These are phyloP conservation scores for Eucriotettix oculatus DNA, from an alignment of 2,888 invertebrate species.

Conservation along the genomic window DNA sequence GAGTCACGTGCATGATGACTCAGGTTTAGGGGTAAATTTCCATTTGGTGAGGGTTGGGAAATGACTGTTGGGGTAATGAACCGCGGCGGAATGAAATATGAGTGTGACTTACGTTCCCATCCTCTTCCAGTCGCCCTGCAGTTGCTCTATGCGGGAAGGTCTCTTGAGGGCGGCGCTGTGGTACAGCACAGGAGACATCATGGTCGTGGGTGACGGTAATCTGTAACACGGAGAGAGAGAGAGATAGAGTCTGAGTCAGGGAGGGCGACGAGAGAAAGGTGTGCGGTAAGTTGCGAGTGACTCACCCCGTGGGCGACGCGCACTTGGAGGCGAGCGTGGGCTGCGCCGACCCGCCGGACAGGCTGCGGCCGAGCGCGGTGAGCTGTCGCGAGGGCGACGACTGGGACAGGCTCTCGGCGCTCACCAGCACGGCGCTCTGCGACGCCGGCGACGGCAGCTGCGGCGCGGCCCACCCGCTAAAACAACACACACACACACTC, in stretches of 20 bases:
- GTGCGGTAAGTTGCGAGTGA: background rate
- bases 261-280: background rate
- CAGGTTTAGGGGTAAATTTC: too few relatives aligned
- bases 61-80: too few relatives aligned
- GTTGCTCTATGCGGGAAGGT: slow-evolving; percentile 20
- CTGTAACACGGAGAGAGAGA: slow-evolving; percentile 4
- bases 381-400: slow-evolving; percentile 38
- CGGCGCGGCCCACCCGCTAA: slow-evolving; percentile 16
- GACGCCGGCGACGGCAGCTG: slow-evolving; percentile 61
- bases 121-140: slow-evolving; percentile 20
- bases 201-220: slow-evolving; percentile 3
- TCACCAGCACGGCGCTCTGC: slow-evolving; percentile 54
- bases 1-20: too few relatives aligned
- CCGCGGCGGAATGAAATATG: too few relatives aligned
- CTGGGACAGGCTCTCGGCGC: slow-evolving; percentile 51
- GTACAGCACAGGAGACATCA: slow-evolving; percentile 9
- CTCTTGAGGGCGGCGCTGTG: slow-evolving; percentile 15
- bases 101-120: slow-evolving; percentile 19
- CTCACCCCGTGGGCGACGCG: background rate
- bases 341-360: background rate
- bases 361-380: background rate
- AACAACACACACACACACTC: slow-evolving; percentile 10
- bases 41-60: too few relatives aligned
- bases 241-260: background rate
- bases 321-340: background rate